A percentile compares a stretch with the other conserved stretches of the same genome.
phyloP scores from a whole-genome alignment of 2,888 invertebrate species.

The Deroplatys truncata region DNA sequence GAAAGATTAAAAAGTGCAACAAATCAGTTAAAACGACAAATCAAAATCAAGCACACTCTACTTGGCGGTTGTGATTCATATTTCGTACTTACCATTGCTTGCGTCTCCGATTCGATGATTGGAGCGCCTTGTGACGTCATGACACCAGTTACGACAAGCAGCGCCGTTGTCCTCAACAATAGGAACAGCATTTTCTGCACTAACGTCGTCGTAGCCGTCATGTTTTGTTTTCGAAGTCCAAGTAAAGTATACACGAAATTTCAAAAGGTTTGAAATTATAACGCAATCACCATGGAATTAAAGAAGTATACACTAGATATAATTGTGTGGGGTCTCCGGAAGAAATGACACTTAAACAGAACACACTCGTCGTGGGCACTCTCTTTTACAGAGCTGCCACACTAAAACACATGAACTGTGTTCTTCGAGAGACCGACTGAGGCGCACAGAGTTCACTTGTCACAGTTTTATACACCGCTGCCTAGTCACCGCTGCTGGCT shows the following conservation, averaged over 20 bases:
- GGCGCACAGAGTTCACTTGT: not conserved
- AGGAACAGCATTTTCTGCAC: conserved; percentile 13
- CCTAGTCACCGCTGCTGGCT: not conserved
- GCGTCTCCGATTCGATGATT: conserved; percentile 25
- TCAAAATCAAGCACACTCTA: too few species aligned
- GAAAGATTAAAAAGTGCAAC: too few species aligned
- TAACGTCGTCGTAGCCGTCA: not conserved
- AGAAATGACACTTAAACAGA: not conserved
- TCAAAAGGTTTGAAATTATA: not conserved
- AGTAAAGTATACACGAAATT: not conserved
- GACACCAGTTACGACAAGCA: not conserved
- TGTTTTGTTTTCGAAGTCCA: not conserved
- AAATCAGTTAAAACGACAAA: too few species aligned
- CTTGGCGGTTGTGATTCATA: not conserved
- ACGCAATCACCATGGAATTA: not conserved
- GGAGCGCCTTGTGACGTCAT: not conserved
- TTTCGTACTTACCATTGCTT: conserved; percentile 28
- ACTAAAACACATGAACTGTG: not conserved
- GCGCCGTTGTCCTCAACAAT: conserved; percentile 3
- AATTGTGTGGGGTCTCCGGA: not conserved
- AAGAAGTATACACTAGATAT: not conserved
- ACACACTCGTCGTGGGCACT: not conserved
- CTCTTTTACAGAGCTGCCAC: not conserved
- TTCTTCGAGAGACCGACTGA: not conserved
- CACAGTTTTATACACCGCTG: not conserved